phyloP scores from a whole-genome alignment of 2,797 vertebrate species.

The Siniperca obscura region DNA sequence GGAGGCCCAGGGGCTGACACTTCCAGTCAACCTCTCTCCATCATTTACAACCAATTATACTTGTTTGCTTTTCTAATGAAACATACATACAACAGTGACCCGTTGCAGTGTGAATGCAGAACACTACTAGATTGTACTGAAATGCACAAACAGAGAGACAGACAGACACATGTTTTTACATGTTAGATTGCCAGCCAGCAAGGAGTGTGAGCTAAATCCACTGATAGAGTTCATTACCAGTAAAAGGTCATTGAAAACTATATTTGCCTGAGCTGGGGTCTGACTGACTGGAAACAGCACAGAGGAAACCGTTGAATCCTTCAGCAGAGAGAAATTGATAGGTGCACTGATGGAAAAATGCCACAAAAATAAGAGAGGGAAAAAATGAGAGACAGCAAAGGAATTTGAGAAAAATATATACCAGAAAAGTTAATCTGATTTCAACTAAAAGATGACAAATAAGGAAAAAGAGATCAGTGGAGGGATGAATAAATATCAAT shows the following conservation, averaged over 20 bases:
- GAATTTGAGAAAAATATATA: slow-evolving; percentile 52
- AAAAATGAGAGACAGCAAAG: not conserved
- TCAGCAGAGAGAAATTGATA: slow-evolving; percentile 83
- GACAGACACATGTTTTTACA: slow-evolving; percentile 56
- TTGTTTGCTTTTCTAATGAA: slow-evolving; percentile 68
- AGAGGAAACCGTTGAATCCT: slow-evolving; percentile 80
- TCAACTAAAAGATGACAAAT: slow-evolving; percentile 65
- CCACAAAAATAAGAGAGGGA: slow-evolving; percentile 72
- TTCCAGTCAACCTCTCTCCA: slow-evolving; percentile 60
- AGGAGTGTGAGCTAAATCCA: slow-evolving; percentile 76
- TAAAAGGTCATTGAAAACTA: slow-evolving; percentile 83
- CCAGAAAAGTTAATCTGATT: slow-evolving; percentile 56
- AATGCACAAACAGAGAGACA: slow-evolving; percentile 37
- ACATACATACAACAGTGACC: slow-evolving; percentile 50
- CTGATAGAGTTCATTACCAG: slow-evolving; percentile 82
- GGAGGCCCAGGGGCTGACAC: slow-evolving; percentile 24
- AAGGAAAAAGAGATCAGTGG: slow-evolving; percentile 43
- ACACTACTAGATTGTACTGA: slow-evolving; percentile 52
- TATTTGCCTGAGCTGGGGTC: slow-evolving; percentile 81
- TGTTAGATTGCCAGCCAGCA: slow-evolving; percentile 62
- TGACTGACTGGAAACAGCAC: slow-evolving; percentile 84
- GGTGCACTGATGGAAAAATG: slow-evolving; percentile 81
- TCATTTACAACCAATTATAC: slow-evolving; percentile 63
- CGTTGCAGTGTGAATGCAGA: slow-evolving; percentile 32
- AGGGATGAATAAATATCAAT: slow-evolving; percentile 80